Percentiles rank a stretch among this genome's conserved stretches.
Evolutionary conservation across 2,888 invertebrate genomes (phyloP).

Genomic region (Drosophila subsilvestris): DNA sequence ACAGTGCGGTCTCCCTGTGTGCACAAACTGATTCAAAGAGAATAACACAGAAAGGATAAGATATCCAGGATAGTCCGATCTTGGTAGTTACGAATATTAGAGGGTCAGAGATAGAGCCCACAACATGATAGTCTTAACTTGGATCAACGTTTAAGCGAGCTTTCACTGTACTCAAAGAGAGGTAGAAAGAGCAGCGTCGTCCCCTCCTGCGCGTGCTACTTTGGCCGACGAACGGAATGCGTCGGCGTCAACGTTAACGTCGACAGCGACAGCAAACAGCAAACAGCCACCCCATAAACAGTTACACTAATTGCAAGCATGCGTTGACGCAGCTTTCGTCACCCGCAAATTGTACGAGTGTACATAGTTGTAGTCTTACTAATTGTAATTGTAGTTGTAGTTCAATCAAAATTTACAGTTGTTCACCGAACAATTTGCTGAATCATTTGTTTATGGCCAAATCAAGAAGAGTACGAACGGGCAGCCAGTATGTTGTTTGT

Average conservation of each 20-base stretch:
- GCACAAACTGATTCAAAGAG: background rate
- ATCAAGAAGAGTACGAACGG: conserved; percentile 48
- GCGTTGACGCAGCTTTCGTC: conserved; percentile 53
- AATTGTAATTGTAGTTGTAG: conserved; percentile 25
- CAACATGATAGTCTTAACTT: too few relatives aligned
- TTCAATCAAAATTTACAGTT: conserved; percentile 76
- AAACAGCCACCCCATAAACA: conserved; percentile 42
- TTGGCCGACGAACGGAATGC: conserved; percentile 41
- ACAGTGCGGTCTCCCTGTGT: conserved; percentile 4
- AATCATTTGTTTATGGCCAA: conserved; percentile 78
- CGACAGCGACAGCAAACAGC: conserved; percentile 13
- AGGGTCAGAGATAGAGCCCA: too few relatives aligned
- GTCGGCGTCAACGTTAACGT: conserved; percentile 32
- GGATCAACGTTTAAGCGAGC: background rate
- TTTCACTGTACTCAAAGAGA: conserved; percentile 21
- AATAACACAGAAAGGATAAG: too few relatives aligned
- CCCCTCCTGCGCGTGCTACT: conserved; percentile 64
- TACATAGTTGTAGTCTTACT: conserved; percentile 19
- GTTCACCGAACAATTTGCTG: conserved; percentile 63
- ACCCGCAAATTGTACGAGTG: conserved; percentile 21
- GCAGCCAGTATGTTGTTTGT: conserved; percentile 60
- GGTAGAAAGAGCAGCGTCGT: conserved; percentile 10
- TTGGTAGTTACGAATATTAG: too few relatives aligned
- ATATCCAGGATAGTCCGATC: too few relatives aligned
- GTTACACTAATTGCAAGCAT: conserved; percentile 78